A percentile compares a stretch with the other conserved stretches of the same genome.
Evolutionary conservation across 1,140 invertebrate species (phyloP).

Genomic region (Manduca sexta): DNA sequence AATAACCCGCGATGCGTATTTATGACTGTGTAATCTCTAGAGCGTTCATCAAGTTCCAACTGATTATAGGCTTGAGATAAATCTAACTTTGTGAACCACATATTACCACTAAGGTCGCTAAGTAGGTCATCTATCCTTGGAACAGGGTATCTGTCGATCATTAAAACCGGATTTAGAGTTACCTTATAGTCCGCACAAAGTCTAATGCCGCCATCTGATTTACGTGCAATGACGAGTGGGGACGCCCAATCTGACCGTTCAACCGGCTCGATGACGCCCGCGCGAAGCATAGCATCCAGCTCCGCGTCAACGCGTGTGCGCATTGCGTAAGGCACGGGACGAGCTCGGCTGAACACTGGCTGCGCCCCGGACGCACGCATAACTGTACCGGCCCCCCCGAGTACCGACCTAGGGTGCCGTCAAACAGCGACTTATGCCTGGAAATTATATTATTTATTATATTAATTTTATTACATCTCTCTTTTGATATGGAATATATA

Average conservation of each 20-base stretch:
- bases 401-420: constrained; percentile 1
- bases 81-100: neutral
- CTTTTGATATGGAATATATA: neutral
- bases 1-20: neutral
- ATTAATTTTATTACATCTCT: neutral
- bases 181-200: constrained; percentile 71
- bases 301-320: constrained; percentile 15
- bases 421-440: constrained; percentile 5
- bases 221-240: constrained; percentile 67
- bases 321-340: constrained; percentile 17
- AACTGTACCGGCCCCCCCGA: neutral
- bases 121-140: constrained; percentile 11
- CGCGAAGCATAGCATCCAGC: constrained; percentile 15
- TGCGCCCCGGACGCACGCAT: constrained; percentile 2
- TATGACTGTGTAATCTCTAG: neutral
- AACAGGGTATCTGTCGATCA: constrained; percentile 38
- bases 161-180: too few species aligned
- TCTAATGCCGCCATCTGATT: constrained; percentile 56
- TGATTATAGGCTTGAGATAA: constrained; percentile 2
- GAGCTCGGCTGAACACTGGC: constrained; percentile 17
- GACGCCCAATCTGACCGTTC: constrained; percentile 68
- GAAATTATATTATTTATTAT: neutral
- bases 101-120: neutral
- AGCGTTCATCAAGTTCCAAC: neutral
- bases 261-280: too few species aligned